Percentiles rank a stretch among this genome's conserved stretches.
phyloP scores from a whole-genome alignment of 2,888 invertebrate genomes.

The Drosophila eohydei region DNA sequence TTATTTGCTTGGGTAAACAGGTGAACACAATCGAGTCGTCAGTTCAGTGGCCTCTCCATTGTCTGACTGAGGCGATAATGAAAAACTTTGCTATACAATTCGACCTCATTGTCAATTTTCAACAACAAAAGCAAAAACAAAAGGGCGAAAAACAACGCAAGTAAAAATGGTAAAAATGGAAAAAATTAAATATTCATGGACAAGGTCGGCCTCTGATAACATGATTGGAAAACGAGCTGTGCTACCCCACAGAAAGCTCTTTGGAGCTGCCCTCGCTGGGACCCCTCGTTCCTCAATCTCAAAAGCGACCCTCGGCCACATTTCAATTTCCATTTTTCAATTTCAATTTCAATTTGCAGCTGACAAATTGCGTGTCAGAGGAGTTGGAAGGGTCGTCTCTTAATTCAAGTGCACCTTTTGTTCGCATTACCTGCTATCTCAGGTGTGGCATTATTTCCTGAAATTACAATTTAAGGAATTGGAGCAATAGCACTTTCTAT shows the following conservation, averaged over 20 bases:
- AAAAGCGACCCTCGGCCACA: constrained; percentile 33
- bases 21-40: constrained; percentile 54
- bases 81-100: constrained; percentile 40
- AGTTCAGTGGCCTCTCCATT: constrained; percentile 53
- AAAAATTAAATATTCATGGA: constrained; percentile 57
- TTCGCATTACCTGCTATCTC: not conserved
- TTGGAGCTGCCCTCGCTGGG: constrained; percentile 5
- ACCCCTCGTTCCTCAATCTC: not conserved
- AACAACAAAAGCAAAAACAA: constrained; percentile 13
- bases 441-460: not conserved
- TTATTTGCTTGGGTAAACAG: constrained; percentile 60
- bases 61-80: constrained; percentile 56
- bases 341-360: constrained; percentile 55
- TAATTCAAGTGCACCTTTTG: constrained; percentile 38
- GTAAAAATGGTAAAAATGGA: constrained; percentile 6
- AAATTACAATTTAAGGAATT: not conserved
- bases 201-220: constrained; percentile 54
- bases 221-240: constrained; percentile 21
- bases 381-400: constrained; percentile 42
- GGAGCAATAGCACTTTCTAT: not conserved
- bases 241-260: constrained; percentile 1
- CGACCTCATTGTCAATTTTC: constrained; percentile 42
- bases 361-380: constrained; percentile 51
- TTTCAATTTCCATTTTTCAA: constrained; percentile 37
- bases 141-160: constrained; percentile 19